Base-by-base conservation (phyloP, 23 tunicate species). In the Trididemnum nubilum region DNA sequence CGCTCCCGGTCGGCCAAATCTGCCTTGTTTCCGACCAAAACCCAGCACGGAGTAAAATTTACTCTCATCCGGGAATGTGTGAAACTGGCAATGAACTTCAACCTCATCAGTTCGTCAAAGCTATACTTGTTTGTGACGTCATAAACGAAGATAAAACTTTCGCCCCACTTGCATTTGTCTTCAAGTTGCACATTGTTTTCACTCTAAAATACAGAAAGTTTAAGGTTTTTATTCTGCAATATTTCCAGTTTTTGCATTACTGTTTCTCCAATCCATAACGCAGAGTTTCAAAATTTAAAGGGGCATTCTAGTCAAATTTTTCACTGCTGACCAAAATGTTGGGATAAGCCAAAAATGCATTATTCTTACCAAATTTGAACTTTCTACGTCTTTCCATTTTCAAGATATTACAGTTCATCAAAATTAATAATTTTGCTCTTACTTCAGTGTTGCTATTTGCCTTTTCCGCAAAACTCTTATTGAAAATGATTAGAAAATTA, bases 121-220 rank as follows among this genome's bases (percentile, higher is more conserved):
- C 87, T 83, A 73, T 76, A 59, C 36, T 59, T 59, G 58, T 83
- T 82, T 33, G 87, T 83, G 72, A 83, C 81, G 81, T 83, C 87
- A 73, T 83, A 83, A 9, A 83, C 81, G 35, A 83, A 58, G 26
- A 83, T 76, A 2, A 83, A 83, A 60, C 73, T 34, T 44, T 83
- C 87, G 33, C 87, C 87, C 87, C 87, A 83, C 35, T 76, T 83
- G 82, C 87, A 83, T 37, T 83, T 83, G 73, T 83, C 87, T 60
- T 83, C 87, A 15, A 83, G 59, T 15, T 34, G 34, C 19, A 83
- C 15, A 28, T 82, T 35, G 57, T 59, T 29, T 19, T 74, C 75
- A 2, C 34, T 34, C 87, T 83, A 32, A 38, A 73, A 73, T n/a
- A 69, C 7, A 63, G n/a, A n/a, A n/a, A n/a, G n/a, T n/a, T n/a